A percentile compares a stretch with the other conserved stretches of the same genome.
Conservation (phyloP, 2,888 invertebrate genomes). For the Stegophylla sp. region DNA sequence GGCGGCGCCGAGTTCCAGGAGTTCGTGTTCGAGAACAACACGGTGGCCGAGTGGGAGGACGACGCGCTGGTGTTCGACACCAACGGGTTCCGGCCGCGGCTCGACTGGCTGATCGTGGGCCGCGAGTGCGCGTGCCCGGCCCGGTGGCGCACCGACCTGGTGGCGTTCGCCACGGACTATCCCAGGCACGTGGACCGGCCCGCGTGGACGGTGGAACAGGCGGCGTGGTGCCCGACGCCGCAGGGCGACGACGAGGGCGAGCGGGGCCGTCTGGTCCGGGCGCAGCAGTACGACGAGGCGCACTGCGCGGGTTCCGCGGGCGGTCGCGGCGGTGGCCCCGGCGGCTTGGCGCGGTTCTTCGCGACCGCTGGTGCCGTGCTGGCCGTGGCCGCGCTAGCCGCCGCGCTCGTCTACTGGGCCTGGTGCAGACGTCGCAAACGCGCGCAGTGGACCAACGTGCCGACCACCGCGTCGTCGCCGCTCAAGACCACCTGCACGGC, state of each 20-base stretch:
- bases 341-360: constrained; percentile 24
- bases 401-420: constrained; percentile 55
- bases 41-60: constrained; percentile 68
- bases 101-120: constrained; percentile 71
- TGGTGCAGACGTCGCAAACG: constrained; percentile 58
- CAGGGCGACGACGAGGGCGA: constrained; percentile 12
- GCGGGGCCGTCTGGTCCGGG: constrained; percentile 15
- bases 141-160: constrained; percentile 60
- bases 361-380: constrained; percentile 53
- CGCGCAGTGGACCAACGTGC: constrained; percentile 61
- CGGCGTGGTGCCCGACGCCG: constrained; percentile 60
- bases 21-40: constrained; percentile 73
- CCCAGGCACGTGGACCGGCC: constrained; percentile 41
- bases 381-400: constrained; percentile 50
- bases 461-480: constrained; percentile 59
- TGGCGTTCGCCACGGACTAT: constrained; percentile 60
- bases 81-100: constrained; percentile 68
- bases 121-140: constrained; percentile 69
- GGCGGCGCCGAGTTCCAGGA: constrained; percentile 65
- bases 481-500: constrained; percentile 3
- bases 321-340: background rate
- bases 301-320: constrained; percentile 7
- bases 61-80: constrained; percentile 71
- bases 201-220: constrained; percentile 58
- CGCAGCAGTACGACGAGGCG: constrained; percentile 35